A percentile compares a stretch with the other conserved stretches of the same genome.
Evolutionary conservation across 1,140 invertebrate species (phyloP).

Genomic region (Eurosta solidaginis): DNA sequence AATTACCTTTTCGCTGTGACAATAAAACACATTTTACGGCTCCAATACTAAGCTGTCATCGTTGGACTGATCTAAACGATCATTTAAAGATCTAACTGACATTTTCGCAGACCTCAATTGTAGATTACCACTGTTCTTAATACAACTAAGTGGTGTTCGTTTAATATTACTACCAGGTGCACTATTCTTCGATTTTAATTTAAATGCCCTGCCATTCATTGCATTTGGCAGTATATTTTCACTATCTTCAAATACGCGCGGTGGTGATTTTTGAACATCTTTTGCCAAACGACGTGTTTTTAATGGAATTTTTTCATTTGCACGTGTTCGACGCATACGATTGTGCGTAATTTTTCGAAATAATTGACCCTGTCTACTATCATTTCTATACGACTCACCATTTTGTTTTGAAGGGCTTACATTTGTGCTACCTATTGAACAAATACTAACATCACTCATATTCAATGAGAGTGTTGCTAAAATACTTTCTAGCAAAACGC

Average conservation of each 20-base stretch:
- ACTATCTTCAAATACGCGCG: constrained; percentile 42
- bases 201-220: constrained; percentile 32
- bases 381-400: background rate
- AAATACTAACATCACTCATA: constrained; percentile 43
- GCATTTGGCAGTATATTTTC: constrained; percentile 32
- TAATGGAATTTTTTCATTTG: constrained; percentile 44
- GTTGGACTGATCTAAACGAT: constrained; percentile 36
- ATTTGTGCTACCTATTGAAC: background rate
- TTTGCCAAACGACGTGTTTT: constrained; percentile 32
- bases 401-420: background rate
- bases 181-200: constrained; percentile 1
- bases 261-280: constrained; percentile 39
- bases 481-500: constrained; percentile 52
- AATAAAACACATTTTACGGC: background rate
- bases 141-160: constrained; percentile 49
- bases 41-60: constrained; percentile 35
- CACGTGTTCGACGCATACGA: constrained; percentile 51
- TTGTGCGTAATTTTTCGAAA: constrained; percentile 42
- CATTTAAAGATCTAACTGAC: constrained; percentile 37
- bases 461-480: constrained; percentile 50
- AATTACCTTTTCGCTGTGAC: background rate
- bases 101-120: constrained; percentile 47
- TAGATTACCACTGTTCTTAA: constrained; percentile 46
- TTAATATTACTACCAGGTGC: constrained; percentile 14
- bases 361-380: background rate